Evolutionary conservation across 2,113 vertebrate species (phyloP), one percentile per base, ranked within the genome.

Genomic region (Micronycteris hirsuta): DNA sequence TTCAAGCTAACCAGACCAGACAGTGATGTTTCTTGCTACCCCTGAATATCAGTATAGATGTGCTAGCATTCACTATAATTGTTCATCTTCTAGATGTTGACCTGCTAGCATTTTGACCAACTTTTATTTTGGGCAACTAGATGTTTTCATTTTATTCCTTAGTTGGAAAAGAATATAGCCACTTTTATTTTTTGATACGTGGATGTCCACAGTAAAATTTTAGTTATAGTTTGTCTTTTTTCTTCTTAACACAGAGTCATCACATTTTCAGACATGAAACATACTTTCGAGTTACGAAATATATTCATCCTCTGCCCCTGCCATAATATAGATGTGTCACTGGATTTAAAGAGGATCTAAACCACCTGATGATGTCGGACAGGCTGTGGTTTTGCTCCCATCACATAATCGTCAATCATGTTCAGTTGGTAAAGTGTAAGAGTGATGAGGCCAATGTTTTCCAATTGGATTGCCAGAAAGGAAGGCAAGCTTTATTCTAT

Each of bases 151-250:
- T 89, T 89, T 92, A 65, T 80, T 80, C 45, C 24, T 73, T 7
- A 80, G 13, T 22, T 93, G 15, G 33, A 43, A 76, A 74, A 67
- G 22, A 91, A 24, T 47, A 76, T 12, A 68, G 28, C 3, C 24
- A 61, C 13, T 83, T 84, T 56, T 52, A 74, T 43, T 96, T 82
- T 89, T 74, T 78, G 49, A 83, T 63, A 80, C 14, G 24, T 36
- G 15, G 8, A 47, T 94, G 13, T 28, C 87, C 41, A 38, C 13
- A 87, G 33, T 58, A 12, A 74, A 73, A 56, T 93, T 76, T 90
- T 92, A 74, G 7, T 84, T 91, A 38, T 11, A 45, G 15, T 31
- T 85, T 95, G 85, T 4, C 13, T 71, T 74, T 80, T 84, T 58
- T 28, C 4, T 26, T 85, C 28, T 41, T 78, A 73, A 56, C 3